These are phyloP conservation scores for Epistrophella euchroma DNA, from an alignment of 2,888 invertebrate genomes.

Conservation along the genomic window DNA sequence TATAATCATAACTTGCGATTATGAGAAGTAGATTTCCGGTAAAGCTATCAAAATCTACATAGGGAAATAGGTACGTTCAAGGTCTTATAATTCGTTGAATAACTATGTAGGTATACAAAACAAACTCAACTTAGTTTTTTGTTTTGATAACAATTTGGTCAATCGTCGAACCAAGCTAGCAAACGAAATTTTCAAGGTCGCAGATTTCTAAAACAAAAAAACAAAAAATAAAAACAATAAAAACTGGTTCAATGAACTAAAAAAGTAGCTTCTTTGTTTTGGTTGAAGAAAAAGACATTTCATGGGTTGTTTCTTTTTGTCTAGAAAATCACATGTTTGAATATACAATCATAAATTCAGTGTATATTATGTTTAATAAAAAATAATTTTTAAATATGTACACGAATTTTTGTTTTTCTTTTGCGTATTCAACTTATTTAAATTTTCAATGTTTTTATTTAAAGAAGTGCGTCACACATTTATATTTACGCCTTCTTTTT, in stretches of 20 bases:
- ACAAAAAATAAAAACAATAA: background rate
- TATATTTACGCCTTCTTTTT: slow-evolving; percentile 9
- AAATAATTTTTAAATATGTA: background rate
- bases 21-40: slow-evolving; percentile 15
- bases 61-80: slow-evolving; percentile 23
- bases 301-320: background rate
- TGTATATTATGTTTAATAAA: background rate
- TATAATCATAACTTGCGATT: background rate
- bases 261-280: slow-evolving; percentile 8
- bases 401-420: background rate
- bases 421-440: background rate
- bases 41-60: slow-evolving; percentile 2
- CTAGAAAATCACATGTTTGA: background rate
- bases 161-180: background rate
- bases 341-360: background rate
- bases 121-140: background rate
- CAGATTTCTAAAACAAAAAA: background rate
- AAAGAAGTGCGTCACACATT: slow-evolving; percentile 4
- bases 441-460: background rate
- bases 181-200: slow-evolving; percentile 5
- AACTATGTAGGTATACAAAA: background rate
- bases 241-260: slow-evolving; percentile 17
- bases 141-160: background rate
- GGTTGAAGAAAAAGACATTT: background rate
- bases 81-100: slow-evolving; percentile 11